Evolutionary conservation across 2,113 vertebrate genomes (phyloP).

Genomic region (Gobius niger): DNA sequence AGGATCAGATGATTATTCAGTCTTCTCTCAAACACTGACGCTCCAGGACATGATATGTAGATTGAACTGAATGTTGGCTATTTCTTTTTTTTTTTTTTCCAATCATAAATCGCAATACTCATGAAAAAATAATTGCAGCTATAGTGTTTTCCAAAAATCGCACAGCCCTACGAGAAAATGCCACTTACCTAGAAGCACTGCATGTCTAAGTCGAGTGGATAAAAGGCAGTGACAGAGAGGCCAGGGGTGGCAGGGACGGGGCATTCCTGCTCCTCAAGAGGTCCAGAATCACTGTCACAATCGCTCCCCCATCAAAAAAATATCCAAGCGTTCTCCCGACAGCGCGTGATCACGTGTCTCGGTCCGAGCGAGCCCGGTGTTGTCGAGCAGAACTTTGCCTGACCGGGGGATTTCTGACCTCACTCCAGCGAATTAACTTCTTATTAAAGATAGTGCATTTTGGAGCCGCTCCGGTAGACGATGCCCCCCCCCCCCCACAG

Average conservation of each 20-base stretch:
- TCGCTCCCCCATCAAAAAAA: conserved; percentile 58
- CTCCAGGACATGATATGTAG: no score
- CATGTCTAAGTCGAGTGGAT: conserved; percentile 51
- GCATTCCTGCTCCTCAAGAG: conserved; percentile 65
- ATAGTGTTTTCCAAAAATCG: neutral
- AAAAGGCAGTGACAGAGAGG: conserved; percentile 64
- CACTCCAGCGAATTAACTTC: conserved; percentile 27
- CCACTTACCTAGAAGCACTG: conserved; percentile 60
- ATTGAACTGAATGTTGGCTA: no score
- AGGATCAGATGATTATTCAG: no score
- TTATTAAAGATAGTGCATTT: conserved; percentile 34
- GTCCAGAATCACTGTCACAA: conserved; percentile 64
- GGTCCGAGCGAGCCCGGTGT: conserved; percentile 39
- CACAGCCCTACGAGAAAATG: conserved; percentile 56
- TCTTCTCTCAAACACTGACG: no score
- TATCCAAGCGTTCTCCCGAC: conserved; percentile 54
- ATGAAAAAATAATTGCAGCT: no score
- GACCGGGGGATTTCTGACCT: conserved; percentile 26
- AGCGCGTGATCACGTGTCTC: conserved; percentile 40
- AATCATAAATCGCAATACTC: no score
- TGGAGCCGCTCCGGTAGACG: conserved; percentile 8
- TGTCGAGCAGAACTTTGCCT: conserved; percentile 27
- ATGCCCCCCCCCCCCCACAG: neutral
- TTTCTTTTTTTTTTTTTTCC: conserved; percentile 1
- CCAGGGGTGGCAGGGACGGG: conserved; percentile 53